Conservation (phyloP, 2,797 vertebrate genomes). For the Thamnophis elegans region DNA sequence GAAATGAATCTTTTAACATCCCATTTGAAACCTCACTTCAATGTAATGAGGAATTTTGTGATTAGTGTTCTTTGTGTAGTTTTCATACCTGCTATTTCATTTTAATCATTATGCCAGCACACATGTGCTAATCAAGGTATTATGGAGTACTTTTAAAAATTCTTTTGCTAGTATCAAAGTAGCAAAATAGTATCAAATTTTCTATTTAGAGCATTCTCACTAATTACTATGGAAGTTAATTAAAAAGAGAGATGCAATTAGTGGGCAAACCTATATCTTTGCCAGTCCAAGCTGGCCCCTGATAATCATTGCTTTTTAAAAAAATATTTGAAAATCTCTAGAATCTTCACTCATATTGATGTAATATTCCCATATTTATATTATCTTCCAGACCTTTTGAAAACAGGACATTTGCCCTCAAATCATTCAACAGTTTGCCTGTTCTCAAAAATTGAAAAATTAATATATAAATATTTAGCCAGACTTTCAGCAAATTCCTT, state of each 20-base stretch:
- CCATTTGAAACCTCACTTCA: background rate
- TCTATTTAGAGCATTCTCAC: background rate
- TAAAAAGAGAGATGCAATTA: background rate
- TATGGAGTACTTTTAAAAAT: background rate
- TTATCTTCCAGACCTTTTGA: background rate
- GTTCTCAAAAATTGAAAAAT: background rate
- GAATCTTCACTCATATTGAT: background rate
- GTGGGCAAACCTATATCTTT: background rate
- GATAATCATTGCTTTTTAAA: background rate
- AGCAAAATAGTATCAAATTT: background rate
- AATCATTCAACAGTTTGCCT: background rate
- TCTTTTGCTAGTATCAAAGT: background rate
- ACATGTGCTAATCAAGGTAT: background rate
- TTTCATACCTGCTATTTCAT: background rate
- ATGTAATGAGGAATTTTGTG: background rate
- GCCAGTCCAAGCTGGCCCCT: background rate
- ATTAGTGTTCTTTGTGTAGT: background rate
- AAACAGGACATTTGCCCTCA: background rate
- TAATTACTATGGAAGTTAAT: background rate
- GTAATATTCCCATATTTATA: background rate
- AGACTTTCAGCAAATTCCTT: background rate
- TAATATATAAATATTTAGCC: background rate
- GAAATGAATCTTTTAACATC: background rate
- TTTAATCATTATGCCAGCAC: background rate
- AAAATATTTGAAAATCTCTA: background rate